phyloP scores from a whole-genome alignment of 2,888 invertebrate genomes.

The Aphodius granarius region DNA sequence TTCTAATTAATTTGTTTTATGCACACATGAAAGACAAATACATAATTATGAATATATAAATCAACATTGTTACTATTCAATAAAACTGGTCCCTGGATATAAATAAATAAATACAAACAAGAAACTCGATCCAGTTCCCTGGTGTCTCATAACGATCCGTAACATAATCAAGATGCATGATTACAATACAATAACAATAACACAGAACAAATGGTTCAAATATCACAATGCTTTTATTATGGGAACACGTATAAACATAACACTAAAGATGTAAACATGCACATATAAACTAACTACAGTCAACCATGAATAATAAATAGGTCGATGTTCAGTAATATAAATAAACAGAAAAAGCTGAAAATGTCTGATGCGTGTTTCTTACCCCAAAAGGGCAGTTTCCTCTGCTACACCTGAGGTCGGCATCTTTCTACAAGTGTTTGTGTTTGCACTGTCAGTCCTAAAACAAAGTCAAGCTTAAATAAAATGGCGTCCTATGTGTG shows the following conservation, averaged over 20 bases:
- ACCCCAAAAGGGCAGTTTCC: constrained; percentile 88
- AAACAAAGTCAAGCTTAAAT: constrained; percentile 39
- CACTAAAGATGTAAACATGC: not conserved
- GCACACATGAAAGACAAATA: not conserved
- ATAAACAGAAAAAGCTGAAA: not conserved
- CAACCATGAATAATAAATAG: too few relatives aligned
- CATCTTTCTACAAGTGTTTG: constrained; percentile 62
- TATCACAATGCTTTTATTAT: not conserved
- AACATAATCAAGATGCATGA: not conserved
- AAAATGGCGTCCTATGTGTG: constrained; percentile 10
- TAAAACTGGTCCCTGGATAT: not conserved
- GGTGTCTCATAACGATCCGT: not conserved
- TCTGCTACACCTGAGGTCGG: constrained; percentile 73
- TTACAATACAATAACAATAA: not conserved
- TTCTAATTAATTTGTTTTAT: too few relatives aligned
- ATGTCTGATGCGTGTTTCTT: constrained; percentile 54
- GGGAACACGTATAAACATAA: not conserved
- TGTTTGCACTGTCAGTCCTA: constrained; percentile 51
- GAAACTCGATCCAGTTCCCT: not conserved
- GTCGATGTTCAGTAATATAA: not conserved
- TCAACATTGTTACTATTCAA: not conserved
- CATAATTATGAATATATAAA: not conserved
- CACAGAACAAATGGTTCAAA: not conserved
- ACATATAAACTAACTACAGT: not conserved
- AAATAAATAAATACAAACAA: not conserved